These are phyloP conservation scores for Prietella phreatophila DNA, from an alignment of 2,113 vertebrate species.

Conservation along the genomic window DNA sequence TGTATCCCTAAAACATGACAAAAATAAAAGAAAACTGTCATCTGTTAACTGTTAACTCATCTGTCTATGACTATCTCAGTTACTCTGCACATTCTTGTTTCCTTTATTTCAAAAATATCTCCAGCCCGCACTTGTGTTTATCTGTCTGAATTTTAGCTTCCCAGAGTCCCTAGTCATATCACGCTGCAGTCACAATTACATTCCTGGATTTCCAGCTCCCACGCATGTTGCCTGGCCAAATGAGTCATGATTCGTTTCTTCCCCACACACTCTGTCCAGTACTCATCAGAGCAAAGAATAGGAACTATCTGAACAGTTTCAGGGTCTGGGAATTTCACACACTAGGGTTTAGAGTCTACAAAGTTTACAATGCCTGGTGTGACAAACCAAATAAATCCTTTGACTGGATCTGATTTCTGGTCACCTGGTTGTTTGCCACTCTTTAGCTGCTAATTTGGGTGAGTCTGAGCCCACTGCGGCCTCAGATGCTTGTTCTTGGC, in stretches of 20 bases:
- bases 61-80: not conserved
- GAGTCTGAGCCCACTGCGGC: not conserved
- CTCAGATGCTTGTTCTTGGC: not conserved
- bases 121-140: not conserved
- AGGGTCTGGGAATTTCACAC: not conserved
- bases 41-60: too few relatives aligned
- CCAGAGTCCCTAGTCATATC: slow-evolving; percentile 26
- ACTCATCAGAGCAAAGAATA: not conserved
- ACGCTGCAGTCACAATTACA: slow-evolving; percentile 15
- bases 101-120: not conserved
- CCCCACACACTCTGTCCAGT: not conserved
- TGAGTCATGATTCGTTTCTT: slow-evolving; percentile 15
- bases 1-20: not conserved
- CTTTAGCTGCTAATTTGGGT: not conserved
- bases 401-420: not conserved
- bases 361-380: not conserved
- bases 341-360: not conserved
- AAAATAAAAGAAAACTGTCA: not conserved
- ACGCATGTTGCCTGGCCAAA: slow-evolving; percentile 11
- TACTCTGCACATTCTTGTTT: not conserved
- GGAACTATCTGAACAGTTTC: not conserved
- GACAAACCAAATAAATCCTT: not conserved
- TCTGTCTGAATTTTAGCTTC: slow-evolving; percentile 1
- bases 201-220: slow-evolving; percentile 13
- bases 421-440: not conserved